phyloP scores from a whole-genome alignment of 2,888 invertebrate genomes.

The Nephrotoma appendiculata region DNA sequence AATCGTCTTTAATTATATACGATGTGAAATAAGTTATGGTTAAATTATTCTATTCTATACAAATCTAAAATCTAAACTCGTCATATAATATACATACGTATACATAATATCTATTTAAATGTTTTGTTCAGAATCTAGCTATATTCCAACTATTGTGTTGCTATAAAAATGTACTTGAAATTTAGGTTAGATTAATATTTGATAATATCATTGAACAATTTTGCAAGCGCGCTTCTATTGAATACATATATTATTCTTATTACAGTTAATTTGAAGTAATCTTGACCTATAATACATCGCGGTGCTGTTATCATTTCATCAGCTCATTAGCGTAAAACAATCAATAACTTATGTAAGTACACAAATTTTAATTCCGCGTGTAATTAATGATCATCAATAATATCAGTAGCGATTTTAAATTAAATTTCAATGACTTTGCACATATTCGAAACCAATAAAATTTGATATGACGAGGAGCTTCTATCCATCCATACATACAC shows the following conservation, averaged over 20 bases:
- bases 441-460: not conserved
- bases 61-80: not conserved
- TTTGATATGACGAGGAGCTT: not conserved
- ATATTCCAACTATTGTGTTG: not conserved
- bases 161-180: not conserved
- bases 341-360: not conserved
- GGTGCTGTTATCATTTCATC: not conserved
- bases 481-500: not conserved
- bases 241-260: not conserved
- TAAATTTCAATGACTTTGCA: not conserved
- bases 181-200: not conserved
- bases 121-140: not conserved
- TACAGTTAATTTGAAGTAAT: not conserved
- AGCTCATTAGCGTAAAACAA: not conserved
- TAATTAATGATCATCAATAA: not conserved
- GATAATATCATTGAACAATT: not conserved
- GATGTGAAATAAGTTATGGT: not conserved
- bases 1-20: not conserved
- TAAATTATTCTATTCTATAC: not conserved
- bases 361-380: not conserved
- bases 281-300: not conserved
- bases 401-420: not conserved
- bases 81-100: too few species aligned
- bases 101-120: not conserved
- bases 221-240: not conserved